A percentile compares a stretch with the other conserved stretches of the same genome.
Conservation (phyloP, 2,888 invertebrate species). For the Meteorus cinctellus region DNA sequence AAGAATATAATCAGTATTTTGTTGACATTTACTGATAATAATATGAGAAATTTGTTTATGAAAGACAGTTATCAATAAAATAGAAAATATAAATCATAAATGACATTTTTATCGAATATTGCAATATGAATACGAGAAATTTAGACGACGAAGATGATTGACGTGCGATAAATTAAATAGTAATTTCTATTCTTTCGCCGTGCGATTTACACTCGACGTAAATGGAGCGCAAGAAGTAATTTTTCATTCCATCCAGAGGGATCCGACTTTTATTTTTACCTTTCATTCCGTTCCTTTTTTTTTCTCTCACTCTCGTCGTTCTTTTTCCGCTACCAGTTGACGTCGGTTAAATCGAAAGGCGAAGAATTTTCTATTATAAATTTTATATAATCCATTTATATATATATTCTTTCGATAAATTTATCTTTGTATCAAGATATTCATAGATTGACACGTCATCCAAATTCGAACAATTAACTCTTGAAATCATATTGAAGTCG, state of each 20-base stretch:
- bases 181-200: slow-evolving; percentile 17
- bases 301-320: neutral
- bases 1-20: too few species aligned
- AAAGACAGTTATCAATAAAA: neutral
- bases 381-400: neutral
- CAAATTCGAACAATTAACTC: too few species aligned
- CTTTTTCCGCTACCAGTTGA: neutral
- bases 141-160: slow-evolving; percentile 22
- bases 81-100: neutral
- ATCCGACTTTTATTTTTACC: neutral
- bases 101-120: slow-evolving; percentile 1
- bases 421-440: neutral
- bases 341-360: slow-evolving; percentile 4
- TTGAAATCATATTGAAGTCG: too few species aligned
- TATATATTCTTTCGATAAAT: neutral
- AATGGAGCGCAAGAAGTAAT: slow-evolving; percentile 34
- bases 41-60: neutral
- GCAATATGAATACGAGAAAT: neutral
- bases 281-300: neutral
- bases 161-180: slow-evolving; percentile 28
- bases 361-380: slow-evolving; percentile 12
- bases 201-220: slow-evolving; percentile 21
- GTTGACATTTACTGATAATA: neutral
- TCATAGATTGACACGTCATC: too few species aligned
- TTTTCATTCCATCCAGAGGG: slow-evolving; percentile 25